Percentiles rank a stretch among this genome's conserved stretches.
Evolutionary conservation across 2,888 invertebrate species (phyloP).

Genomic region (Clistopyga incitator): DNA sequence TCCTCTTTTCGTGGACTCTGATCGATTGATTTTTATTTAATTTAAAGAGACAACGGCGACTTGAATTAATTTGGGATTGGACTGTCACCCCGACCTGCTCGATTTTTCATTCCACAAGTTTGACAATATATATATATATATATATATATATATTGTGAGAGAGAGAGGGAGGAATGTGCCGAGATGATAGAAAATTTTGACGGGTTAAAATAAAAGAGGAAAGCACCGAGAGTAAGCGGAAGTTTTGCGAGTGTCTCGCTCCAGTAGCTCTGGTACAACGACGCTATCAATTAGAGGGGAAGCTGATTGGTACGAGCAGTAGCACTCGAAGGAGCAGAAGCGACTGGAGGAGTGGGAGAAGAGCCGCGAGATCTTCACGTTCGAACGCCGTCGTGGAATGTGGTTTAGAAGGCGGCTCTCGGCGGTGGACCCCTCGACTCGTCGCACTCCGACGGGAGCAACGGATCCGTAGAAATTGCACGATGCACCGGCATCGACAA

Average conservation of each 20-base stretch:
- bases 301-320: conserved; percentile 49
- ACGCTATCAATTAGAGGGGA: conserved; percentile 57
- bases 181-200: conserved; percentile 6
- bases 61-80: too few relatives aligned
- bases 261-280: conserved; percentile 51
- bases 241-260: conserved; percentile 31
- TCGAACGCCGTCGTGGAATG: conserved; percentile 68
- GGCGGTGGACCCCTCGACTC: conserved; percentile 30
- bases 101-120: too few relatives aligned
- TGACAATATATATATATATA: too few relatives aligned
- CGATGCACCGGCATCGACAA: too few relatives aligned
- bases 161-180: too few relatives aligned
- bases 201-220: conserved; percentile 4
- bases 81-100: too few relatives aligned
- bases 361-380: conserved; percentile 58
- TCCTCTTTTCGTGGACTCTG: too few relatives aligned
- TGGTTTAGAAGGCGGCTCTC: conserved; percentile 65
- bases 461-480: conserved; percentile 23
- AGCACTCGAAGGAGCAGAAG: conserved; percentile 49
- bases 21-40: too few relatives aligned
- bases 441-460: conserved; percentile 23
- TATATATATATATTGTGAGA: too few relatives aligned
- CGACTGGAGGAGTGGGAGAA: conserved; percentile 35
- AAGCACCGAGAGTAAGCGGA: conserved; percentile 5
- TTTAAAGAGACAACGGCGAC: too few relatives aligned